Evolutionary conservation across 2,888 invertebrate genomes (phyloP), one percentile per base, ranked within the genome.

Genomic region (Dicranocentrus wangi): DNA sequence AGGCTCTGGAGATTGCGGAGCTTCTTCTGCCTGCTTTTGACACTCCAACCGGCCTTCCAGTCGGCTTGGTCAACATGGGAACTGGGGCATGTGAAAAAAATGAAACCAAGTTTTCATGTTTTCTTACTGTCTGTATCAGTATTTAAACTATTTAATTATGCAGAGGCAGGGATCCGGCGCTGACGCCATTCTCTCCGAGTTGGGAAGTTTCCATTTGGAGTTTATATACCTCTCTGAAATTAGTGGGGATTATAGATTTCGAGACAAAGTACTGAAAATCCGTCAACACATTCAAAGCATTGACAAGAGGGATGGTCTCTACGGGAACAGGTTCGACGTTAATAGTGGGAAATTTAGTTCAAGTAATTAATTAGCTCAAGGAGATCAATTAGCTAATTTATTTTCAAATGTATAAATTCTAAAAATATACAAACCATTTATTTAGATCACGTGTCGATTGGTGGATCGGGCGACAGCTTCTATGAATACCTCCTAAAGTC

Each of bases 401-500:
- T n/a, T n/a, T n/a, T n/a, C n/a, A n/a, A n/a, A n/a, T n/a, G n/a
- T n/a, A n/a, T n/a, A n/a, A n/a, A n/a, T n/a, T n/a, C n/a, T n/a
- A n/a, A n/a, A n/a, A n/a, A n/a, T n/a, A n/a, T n/a, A n/a, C n/a
- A n/a, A n/a, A 19, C 17, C 1, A 17, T 21, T 51, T n/a, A n/a
- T 43, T 8, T 17, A 93, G 88, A 97, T 97, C 90, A 95, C 96
- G 91, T 98, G 97, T 0, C 92, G 1, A 85, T 99, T 88, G 99
- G 99, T 68, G 99, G 97, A 0, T 90, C 99, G 51, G 99, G 99
- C 21, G 99, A 99, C 90, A 97, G 97, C 87, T 99, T 97, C 90
- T 99, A 98, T 90, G 99, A 99, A 90, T 99, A 99, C 89, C 91
- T 99, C 73, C 91, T 99, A 82, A 99, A 99, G 90, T 94, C 96